Percentiles rank a stretch among this genome's conserved stretches.
phyloP scores from a whole-genome alignment of 2,797 vertebrate genomes.

The Sebastes steindachneri region DNA sequence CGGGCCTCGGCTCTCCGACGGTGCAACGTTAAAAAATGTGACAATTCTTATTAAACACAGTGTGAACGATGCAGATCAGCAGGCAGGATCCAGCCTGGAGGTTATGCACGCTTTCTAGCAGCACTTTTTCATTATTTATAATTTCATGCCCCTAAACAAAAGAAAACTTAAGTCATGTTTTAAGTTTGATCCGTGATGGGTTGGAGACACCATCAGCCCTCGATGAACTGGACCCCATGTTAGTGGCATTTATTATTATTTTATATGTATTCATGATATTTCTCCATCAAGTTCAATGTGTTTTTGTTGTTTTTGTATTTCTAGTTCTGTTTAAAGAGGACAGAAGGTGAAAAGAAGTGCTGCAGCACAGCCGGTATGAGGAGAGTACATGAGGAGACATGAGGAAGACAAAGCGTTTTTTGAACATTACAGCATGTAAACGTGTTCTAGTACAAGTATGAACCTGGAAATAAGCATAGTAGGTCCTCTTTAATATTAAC shows the following conservation, averaged over 20 bases:
- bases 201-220: not conserved
- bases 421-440: too few relatives aligned
- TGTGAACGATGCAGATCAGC: conserved; percentile 57
- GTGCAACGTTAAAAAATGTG: conserved; percentile 48
- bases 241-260: not conserved
- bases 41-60: conserved; percentile 63
- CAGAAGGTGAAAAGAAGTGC: too few relatives aligned
- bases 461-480: too few relatives aligned
- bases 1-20: conserved; percentile 47
- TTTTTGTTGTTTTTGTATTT: not conserved
- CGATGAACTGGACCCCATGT: not conserved
- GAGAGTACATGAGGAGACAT: too few relatives aligned
- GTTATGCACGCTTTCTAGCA: not conserved
- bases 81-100: conserved; percentile 40
- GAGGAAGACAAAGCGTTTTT: too few relatives aligned
- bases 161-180: not conserved
- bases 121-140: conserved; percentile 7
- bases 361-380: too few relatives aligned
- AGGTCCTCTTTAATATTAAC: not conserved
- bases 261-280: too few relatives aligned
- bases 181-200: not conserved
- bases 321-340: not conserved
- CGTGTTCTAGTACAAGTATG: too few relatives aligned
- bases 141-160: conserved; percentile 17
- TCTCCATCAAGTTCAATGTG: not conserved